These are phyloP conservation scores for Athetis lepigone DNA, from an alignment of 2,888 invertebrate species.

Conservation along the genomic window DNA sequence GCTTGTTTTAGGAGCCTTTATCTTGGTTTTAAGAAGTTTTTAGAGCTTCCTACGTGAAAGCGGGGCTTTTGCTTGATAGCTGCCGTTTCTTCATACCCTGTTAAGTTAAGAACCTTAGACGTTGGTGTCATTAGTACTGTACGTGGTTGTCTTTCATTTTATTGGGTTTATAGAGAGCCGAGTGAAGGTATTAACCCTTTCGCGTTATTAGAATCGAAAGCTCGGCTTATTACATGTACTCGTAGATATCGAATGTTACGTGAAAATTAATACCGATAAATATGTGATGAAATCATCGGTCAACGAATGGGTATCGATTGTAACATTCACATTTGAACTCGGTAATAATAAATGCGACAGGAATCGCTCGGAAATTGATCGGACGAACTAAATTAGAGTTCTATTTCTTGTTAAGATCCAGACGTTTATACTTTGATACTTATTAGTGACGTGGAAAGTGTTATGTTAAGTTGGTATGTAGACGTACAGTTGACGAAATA, in stretches of 20 bases:
- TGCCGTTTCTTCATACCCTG: slow-evolving; percentile 23
- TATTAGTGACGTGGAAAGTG: slow-evolving; percentile 8
- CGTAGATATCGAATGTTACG: slow-evolving; percentile 10
- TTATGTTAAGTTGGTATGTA: background rate
- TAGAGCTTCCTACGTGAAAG: slow-evolving; percentile 48
- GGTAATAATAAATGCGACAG: slow-evolving; percentile 38
- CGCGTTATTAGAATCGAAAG: background rate
- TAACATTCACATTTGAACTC: slow-evolving; percentile 14
- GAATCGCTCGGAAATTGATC: slow-evolving; percentile 1
- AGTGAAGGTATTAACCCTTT: background rate
- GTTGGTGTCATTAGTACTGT: slow-evolving; percentile 22
- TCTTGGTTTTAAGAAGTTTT: slow-evolving; percentile 59
- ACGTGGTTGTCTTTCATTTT: slow-evolving; percentile 26
- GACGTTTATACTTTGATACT: background rate
- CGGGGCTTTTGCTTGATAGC: slow-evolving; percentile 37
- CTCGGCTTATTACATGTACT: slow-evolving; percentile 2
- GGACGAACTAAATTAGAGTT: slow-evolving; percentile 16
- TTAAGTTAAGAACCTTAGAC: slow-evolving; percentile 48
- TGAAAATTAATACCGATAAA: slow-evolving; percentile 9
- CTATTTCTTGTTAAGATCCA: slow-evolving; percentile 10
- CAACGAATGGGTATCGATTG: slow-evolving; percentile 28
- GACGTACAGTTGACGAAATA: slow-evolving; percentile 3
- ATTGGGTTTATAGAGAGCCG: slow-evolving; percentile 19
- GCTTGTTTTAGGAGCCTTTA: slow-evolving; percentile 63
- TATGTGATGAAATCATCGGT: slow-evolving; percentile 24